These are phyloP conservation scores for Cotesia glomerata DNA, from an alignment of 1,140 invertebrate genomes.

Conservation along the genomic window DNA sequence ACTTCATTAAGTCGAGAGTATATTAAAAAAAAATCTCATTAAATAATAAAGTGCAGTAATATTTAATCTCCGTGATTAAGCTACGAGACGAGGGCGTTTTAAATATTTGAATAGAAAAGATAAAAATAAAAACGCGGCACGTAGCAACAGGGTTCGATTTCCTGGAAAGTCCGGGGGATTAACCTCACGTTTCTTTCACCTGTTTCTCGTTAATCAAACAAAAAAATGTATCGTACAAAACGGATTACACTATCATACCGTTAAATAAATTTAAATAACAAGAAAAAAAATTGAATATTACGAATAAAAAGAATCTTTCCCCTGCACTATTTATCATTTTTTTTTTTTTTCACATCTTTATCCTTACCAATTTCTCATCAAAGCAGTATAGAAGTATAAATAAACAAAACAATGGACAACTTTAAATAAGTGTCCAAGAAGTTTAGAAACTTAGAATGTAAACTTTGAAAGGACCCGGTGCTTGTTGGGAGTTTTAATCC, in stretches of 20 bases:
- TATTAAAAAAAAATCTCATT: no score
- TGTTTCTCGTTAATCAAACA: not conserved
- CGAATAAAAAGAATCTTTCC: no score
- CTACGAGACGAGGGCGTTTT: no score
- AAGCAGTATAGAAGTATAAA: not conserved
- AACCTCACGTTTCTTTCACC: not conserved
- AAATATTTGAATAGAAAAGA: not conserved
- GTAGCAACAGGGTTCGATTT: slow-evolving; percentile 1
- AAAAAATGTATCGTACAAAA: not conserved
- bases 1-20: no score
- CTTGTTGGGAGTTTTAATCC: slow-evolving; percentile 7
- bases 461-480: not conserved
- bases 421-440: not conserved
- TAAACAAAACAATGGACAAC: not conserved
- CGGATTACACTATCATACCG: no score
- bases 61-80: no score
- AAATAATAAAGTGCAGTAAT: no score
- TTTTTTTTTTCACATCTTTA: no score
- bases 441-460: not conserved
- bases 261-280: no score
- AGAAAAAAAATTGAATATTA: no score
- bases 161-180: not conserved
- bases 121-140: not conserved
- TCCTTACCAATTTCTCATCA: no score
- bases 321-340: no score